phyloP scores from a whole-genome alignment of 2,888 invertebrate genomes.

The Hirtodrosophila confusa region DNA sequence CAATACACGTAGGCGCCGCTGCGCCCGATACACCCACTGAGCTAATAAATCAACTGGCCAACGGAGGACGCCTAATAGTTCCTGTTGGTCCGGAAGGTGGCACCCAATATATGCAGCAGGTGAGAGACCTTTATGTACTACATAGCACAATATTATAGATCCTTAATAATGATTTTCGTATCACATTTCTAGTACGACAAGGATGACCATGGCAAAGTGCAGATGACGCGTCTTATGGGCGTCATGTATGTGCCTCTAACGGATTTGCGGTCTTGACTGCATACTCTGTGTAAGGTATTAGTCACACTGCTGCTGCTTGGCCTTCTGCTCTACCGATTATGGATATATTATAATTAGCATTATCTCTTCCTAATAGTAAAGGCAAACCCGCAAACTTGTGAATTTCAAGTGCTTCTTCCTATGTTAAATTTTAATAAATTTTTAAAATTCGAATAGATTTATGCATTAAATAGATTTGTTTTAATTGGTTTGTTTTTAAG shows the following conservation, averaged over 20 bases:
- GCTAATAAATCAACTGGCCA: constrained; percentile 85
- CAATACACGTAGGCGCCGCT: constrained; percentile 97
- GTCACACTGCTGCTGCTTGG: constrained; percentile 62
- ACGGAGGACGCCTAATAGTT: constrained; percentile 93
- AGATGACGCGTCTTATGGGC: constrained; percentile 92
- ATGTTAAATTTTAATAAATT: constrained; percentile 13
- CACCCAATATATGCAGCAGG: constrained; percentile 93
- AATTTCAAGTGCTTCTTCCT: constrained; percentile 25
- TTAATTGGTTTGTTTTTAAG: no score
- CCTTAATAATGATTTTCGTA: no score
- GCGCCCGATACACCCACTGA: constrained; percentile 90
- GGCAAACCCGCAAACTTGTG: constrained; percentile 1
- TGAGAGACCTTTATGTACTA: constrained; percentile 52
- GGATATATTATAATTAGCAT: constrained; percentile 47
- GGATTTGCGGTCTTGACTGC: constrained; percentile 87
- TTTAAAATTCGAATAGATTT: constrained; percentile 10
- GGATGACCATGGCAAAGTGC: constrained; percentile 90
- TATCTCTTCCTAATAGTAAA: constrained; percentile 4
- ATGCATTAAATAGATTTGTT: constrained; percentile 4
- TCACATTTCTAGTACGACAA: constrained; percentile 91
- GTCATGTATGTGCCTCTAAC: constrained; percentile 99
- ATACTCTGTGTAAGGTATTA: constrained; percentile 53
- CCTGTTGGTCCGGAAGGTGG: constrained; percentile 95
- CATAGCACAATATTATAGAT: no score
- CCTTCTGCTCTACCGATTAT: constrained; percentile 65